phyloP scores from a whole-genome alignment of 2,888 invertebrate species.

The Dasysyrphus tricinctus region DNA sequence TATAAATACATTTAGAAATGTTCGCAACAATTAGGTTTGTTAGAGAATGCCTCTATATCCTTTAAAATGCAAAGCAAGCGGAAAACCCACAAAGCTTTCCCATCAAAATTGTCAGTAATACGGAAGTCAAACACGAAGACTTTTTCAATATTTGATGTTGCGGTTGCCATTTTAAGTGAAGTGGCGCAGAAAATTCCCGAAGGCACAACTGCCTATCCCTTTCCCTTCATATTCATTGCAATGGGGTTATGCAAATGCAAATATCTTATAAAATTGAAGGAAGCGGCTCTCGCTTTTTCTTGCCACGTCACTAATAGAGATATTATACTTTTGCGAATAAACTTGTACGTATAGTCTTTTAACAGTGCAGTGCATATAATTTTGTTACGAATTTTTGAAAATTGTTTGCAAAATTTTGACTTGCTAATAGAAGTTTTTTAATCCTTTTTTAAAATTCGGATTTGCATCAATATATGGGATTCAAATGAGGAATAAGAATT shows the following conservation, averaged over 20 bases:
- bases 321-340: slow-evolving; percentile 18
- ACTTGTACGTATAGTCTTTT: not conserved
- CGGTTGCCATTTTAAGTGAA: slow-evolving; percentile 55
- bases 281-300: slow-evolving; percentile 40
- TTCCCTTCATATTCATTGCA: slow-evolving; percentile 9
- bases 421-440: not conserved
- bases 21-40: slow-evolving; percentile 32
- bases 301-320: slow-evolving; percentile 42
- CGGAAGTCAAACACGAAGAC: slow-evolving; percentile 55
- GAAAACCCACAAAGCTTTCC: slow-evolving; percentile 37
- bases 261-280: slow-evolving; percentile 23
- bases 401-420: too few relatives aligned
- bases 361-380: slow-evolving; percentile 5
- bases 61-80: slow-evolving; percentile 13
- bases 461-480: too few relatives aligned
- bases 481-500: too few relatives aligned
- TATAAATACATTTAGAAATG: not conserved
- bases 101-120: slow-evolving; percentile 57
- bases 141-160: slow-evolving; percentile 68
- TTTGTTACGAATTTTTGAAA: not conserved
- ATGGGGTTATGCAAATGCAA: slow-evolving; percentile 53
- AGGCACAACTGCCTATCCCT: not conserved
- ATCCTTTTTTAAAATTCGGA: too few relatives aligned
- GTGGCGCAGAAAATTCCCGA: slow-evolving; percentile 25
- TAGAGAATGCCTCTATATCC: not conserved